Evolutionary conservation across 2,797 vertebrate species (phyloP), one percentile per base, ranked within the genome.

Genomic region (Macrochelys suwanniensis): DNA sequence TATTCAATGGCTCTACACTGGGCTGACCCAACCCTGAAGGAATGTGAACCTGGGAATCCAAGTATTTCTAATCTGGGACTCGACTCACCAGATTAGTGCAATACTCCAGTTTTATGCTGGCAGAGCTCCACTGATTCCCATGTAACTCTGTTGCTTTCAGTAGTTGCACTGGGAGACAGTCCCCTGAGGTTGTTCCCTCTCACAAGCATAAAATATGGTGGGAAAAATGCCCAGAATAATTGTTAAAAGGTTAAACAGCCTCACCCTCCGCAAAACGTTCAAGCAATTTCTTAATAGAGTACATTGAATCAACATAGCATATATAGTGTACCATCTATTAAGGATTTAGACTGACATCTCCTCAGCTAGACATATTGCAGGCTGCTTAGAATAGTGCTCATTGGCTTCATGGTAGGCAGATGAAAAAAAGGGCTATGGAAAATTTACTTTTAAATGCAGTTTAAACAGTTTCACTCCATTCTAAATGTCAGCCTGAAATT

Each of bases 401-500:
- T 56, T 23, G 45, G 88, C 87, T 95, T 96, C 1, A 1, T 94
- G 86, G 86, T 95, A 82, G 93, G 80, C 80, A 92, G 87, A 96
- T 59, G 68, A 96, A 95, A 97, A 94, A 93, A 96, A 2, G 56
- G 94, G 79, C 91, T 96, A 93, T 31, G 92, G 87, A 91, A 96
- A 97, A 97, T 83, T 95, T 97, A 96, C 97, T 98, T 97, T 93
- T 97, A 97, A 97, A 98, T 95, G 85, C 88, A 96, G 94, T 97
- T 97, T 93, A 97, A 98, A 97, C 95, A 87, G 87, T 97, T 97
- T 96, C 89, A 71, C 90, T 97, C 93, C 91, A 89, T 98, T 97
- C 96, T 97, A 98, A 98, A 98, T 98, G 97, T 98, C 97, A 98
- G 94, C 95, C 84, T 92, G 97, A 98, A 97, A 96, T 98, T 97